phyloP scores from a whole-genome alignment of 1,140 invertebrate genomes.

The Panulirus ornatus region DNA sequence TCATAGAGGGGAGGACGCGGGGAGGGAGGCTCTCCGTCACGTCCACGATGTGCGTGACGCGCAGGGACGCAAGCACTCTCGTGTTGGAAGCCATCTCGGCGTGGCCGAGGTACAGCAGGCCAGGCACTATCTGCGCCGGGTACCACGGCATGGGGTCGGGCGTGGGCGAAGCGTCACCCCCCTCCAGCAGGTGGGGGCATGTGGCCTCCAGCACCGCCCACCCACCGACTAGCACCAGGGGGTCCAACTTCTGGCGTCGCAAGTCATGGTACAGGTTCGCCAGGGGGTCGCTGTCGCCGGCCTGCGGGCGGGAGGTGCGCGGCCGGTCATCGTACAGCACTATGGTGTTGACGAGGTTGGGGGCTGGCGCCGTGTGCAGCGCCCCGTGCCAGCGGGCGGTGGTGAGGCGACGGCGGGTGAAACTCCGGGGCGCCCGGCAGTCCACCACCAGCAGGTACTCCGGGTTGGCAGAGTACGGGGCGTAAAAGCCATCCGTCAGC shows the following conservation, averaged over 20 bases:
- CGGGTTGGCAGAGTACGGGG: slow-evolving; percentile 77
- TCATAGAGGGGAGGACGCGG: slow-evolving; percentile 76
- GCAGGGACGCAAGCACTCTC: slow-evolving; percentile 74
- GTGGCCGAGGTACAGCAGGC: slow-evolving; percentile 76
- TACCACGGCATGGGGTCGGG: slow-evolving; percentile 76
- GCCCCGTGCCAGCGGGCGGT: slow-evolving; percentile 76
- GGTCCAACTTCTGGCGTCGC: slow-evolving; percentile 75
- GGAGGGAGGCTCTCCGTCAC: slow-evolving; percentile 75
- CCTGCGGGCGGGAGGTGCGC: slow-evolving; percentile 50
- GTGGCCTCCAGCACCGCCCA: slow-evolving; percentile 74
- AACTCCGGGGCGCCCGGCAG: slow-evolving; percentile 74
- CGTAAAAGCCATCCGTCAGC: slow-evolving; percentile 77
- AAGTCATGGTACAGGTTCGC: slow-evolving; percentile 71
- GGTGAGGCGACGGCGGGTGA: slow-evolving; percentile 73
- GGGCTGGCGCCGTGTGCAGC: slow-evolving; percentile 65
- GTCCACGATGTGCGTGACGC: slow-evolving; percentile 76
- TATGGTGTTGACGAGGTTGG: slow-evolving; percentile 74
- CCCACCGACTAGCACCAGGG: slow-evolving; percentile 76
- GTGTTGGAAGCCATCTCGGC: slow-evolving; percentile 76
- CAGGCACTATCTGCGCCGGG: slow-evolving; percentile 76
- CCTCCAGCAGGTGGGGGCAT: slow-evolving; percentile 75
- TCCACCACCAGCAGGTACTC: slow-evolving; percentile 77
- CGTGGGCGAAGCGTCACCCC: slow-evolving; percentile 64
- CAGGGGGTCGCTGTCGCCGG: slow-evolving; percentile 68
- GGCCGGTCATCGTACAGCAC: slow-evolving; percentile 76